Conservation (phyloP, 2,797 vertebrate genomes). For the Chromobotia macracanthus region DNA sequence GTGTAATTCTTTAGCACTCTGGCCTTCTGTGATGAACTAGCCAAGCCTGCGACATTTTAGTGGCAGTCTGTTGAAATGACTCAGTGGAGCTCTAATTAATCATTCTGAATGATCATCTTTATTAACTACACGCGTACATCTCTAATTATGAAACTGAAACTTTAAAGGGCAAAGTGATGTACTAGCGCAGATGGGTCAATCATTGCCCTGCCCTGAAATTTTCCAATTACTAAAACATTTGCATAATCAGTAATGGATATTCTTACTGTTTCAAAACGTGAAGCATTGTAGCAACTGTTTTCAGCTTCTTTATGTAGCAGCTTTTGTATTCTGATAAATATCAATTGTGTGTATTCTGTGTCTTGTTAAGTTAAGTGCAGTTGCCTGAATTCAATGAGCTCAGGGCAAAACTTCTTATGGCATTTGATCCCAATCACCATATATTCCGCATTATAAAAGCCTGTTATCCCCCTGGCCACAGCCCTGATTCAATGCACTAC, state of each 20-base stretch:
- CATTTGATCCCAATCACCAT: neutral
- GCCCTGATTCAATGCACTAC: neutral
- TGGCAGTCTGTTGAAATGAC: constrained; percentile 6
- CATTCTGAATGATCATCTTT: constrained; percentile 39
- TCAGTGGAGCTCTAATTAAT: constrained; percentile 23
- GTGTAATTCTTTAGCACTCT: constrained; percentile 4
- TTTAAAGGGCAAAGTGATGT: constrained; percentile 20
- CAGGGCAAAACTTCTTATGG: neutral
- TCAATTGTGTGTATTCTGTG: neutral
- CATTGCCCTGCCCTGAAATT: constrained; percentile 11
- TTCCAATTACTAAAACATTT: neutral
- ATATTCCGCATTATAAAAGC: neutral
- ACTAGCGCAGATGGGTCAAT: neutral
- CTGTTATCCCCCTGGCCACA: neutral
- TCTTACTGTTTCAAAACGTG: neutral
- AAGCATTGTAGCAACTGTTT: neutral
- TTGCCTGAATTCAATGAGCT: neutral
- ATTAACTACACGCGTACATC: constrained; percentile 5
- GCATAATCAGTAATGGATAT: neutral
- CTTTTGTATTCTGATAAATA: neutral
- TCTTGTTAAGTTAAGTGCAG: neutral
- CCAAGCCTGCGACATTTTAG: constrained; percentile 27
- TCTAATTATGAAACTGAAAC: constrained; percentile 17
- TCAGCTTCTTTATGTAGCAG: neutral
- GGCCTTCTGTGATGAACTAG: constrained; percentile 11